Percentiles rank a stretch among this genome's conserved stretches.
These are phyloP conservation scores for Galeopsomyia nigrocyanea DNA, from an alignment of 2,888 invertebrate species.

Conservation along the genomic window DNA sequence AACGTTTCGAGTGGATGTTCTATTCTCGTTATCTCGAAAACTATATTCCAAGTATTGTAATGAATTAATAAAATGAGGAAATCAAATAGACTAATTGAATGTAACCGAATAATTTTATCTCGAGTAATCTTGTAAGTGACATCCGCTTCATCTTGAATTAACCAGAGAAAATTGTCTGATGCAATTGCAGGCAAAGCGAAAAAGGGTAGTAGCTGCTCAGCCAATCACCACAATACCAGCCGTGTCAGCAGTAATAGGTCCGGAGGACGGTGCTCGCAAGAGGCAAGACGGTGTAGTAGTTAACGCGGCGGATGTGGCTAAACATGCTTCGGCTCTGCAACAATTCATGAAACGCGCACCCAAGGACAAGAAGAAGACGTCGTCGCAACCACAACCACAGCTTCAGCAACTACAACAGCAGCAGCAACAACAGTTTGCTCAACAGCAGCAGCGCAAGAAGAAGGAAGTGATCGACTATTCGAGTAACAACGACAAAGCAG, in stretches of 20 bases:
- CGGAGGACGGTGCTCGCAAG: slow-evolving; percentile 45
- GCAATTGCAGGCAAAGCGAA: slow-evolving; percentile 49
- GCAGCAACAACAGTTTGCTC: slow-evolving; percentile 67
- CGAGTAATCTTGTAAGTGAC: too few relatives aligned
- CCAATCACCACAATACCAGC: slow-evolving; percentile 26
- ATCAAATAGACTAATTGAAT: too few relatives aligned
- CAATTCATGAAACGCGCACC: slow-evolving; percentile 31
- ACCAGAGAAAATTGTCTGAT: not conserved
- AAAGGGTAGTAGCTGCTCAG: slow-evolving; percentile 48
- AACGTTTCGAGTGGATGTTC: too few relatives aligned
- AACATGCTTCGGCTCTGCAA: slow-evolving; percentile 43
- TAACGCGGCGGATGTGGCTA: slow-evolving; percentile 16
- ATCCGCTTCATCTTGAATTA: too few relatives aligned
- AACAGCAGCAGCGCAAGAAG: slow-evolving; percentile 73
- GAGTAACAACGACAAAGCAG: slow-evolving; percentile 71
- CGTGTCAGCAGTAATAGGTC: not conserved
- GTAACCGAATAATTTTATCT: too few relatives aligned
- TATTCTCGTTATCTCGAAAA: too few relatives aligned
- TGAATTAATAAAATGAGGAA: too few relatives aligned
- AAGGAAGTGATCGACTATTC: slow-evolving; percentile 87
- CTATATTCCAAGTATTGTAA: too few relatives aligned
- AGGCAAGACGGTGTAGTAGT: slow-evolving; percentile 36
- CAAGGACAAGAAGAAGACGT: slow-evolving; percentile 40
- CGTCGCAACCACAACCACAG: not conserved
- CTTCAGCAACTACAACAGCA: slow-evolving; percentile 56